Conservation (phyloP, 2,888 invertebrate species). For the Monochamus alternatus region DNA sequence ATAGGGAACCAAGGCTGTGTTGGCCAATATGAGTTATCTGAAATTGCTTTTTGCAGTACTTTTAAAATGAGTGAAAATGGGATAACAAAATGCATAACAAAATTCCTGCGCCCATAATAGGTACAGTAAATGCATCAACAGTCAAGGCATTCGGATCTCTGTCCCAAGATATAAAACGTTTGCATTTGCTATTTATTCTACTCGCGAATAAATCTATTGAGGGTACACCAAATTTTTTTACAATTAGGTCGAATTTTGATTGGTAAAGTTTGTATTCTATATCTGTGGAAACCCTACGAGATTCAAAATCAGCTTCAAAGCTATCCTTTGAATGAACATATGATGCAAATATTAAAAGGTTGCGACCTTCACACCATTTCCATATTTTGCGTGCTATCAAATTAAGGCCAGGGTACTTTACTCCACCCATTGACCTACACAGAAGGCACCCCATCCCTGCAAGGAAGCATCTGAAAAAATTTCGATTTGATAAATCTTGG, state of each 20-base stretch:
- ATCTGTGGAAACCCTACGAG: constrained; percentile 15
- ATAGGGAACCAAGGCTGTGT: constrained; percentile 36
- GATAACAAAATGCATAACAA: constrained; percentile 54
- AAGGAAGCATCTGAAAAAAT: background rate
- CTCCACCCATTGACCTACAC: constrained; percentile 33
- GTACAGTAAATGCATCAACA: constrained; percentile 52
- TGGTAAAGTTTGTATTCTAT: constrained; percentile 39
- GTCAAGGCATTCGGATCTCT: constrained; percentile 41
- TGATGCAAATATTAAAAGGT: constrained; percentile 43
- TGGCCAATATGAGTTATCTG: constrained; percentile 36
- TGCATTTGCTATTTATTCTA: constrained; percentile 48
- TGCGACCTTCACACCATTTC: constrained; percentile 50
- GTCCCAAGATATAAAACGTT: constrained; percentile 46
- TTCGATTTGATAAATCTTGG: constrained; percentile 22
- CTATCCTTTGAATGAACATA: constrained; percentile 46
- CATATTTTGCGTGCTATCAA: constrained; percentile 45
- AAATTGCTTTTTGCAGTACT: constrained; percentile 39
- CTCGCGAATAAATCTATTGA: constrained; percentile 47
- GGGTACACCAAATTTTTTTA: constrained; percentile 20
- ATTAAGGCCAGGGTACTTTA: constrained; percentile 15
- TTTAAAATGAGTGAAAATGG: constrained; percentile 40
- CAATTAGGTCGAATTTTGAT: constrained; percentile 22
- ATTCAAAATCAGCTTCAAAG: constrained; percentile 40
- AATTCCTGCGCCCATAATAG: constrained; percentile 40
- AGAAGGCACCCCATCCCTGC: background rate